These are phyloP conservation scores for Ahaetulla prasina DNA, from an alignment of 2,113 vertebrate species.

Conservation along the genomic window DNA sequence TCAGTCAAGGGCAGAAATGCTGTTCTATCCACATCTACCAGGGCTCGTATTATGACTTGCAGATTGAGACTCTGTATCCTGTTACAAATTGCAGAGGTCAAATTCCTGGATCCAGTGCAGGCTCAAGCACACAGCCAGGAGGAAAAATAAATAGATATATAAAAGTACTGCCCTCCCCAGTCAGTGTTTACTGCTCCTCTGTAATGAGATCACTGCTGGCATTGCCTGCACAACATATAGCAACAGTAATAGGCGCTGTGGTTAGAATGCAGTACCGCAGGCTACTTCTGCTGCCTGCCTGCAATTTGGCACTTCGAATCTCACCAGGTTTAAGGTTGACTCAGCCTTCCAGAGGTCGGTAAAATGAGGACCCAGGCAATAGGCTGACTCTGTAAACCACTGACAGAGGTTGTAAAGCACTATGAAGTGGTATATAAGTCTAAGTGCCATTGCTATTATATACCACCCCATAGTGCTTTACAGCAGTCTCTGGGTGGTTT, in stretches of 20 bases:
- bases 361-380: no score
- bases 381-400: no score
- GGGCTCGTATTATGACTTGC: not conserved
- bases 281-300: no score
- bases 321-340: no score
- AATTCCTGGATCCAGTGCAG: not conserved
- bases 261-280: no score
- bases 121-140: not conserved
- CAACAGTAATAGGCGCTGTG: not conserved
- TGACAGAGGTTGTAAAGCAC: no score
- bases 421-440: no score
- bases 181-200: not conserved
- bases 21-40: not conserved
- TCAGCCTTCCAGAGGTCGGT: no score
- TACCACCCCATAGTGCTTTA: no score
- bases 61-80: not conserved
- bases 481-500: no score
- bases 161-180: not conserved
- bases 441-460: not conserved
- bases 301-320: no score
- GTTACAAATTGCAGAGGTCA: not conserved
- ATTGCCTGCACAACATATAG: not conserved
- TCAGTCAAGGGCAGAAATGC: not conserved
- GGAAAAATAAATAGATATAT: not conserved
- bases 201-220: not conserved